phyloP scores from a whole-genome alignment of 2,888 invertebrate species.

The Mermis nigrescens region DNA sequence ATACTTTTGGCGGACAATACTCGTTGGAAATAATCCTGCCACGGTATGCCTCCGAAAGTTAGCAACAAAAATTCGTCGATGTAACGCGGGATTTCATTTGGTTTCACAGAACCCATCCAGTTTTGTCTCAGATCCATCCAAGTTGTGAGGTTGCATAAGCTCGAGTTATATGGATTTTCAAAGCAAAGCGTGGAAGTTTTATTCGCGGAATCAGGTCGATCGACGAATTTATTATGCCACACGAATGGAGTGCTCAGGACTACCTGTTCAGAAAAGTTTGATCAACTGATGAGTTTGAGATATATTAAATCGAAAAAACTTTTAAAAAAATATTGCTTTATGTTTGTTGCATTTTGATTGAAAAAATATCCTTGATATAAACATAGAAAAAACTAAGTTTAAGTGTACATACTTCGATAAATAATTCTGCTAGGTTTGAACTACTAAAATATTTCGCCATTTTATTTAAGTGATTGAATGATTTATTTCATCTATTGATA shows the following conservation, averaged over 20 bases:
- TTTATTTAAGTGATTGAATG: too few relatives aligned
- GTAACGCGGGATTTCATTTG: conserved; percentile 41
- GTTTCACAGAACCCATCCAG: conserved; percentile 4
- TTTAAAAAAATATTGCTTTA: too few relatives aligned
- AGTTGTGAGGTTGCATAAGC: background rate
- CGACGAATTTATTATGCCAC: conserved; percentile 1
- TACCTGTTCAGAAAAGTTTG: too few relatives aligned
- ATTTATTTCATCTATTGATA: too few relatives aligned
- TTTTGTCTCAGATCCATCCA: background rate
- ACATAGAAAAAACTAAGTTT: too few relatives aligned
- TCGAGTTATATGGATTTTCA: background rate
- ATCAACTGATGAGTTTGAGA: too few relatives aligned
- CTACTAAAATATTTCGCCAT: too few relatives aligned
- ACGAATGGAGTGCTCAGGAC: conserved; percentile 7
- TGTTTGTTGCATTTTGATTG: too few relatives aligned
- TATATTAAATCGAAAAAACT: too few relatives aligned
- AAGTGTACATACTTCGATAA: too few relatives aligned
- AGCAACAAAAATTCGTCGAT: conserved; percentile 64
- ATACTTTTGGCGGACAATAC: conserved; percentile 83
- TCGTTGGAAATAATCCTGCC: conserved; percentile 83
- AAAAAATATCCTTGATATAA: too few relatives aligned
- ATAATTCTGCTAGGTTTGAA: too few relatives aligned
- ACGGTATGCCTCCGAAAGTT: conserved; percentile 78
- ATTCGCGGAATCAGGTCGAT: background rate
- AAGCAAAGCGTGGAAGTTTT: background rate